Evolutionary conservation across 1,140 invertebrate genomes (phyloP), one percentile per base, ranked within the genome.

Genomic region (Orius insidiosus): DNA sequence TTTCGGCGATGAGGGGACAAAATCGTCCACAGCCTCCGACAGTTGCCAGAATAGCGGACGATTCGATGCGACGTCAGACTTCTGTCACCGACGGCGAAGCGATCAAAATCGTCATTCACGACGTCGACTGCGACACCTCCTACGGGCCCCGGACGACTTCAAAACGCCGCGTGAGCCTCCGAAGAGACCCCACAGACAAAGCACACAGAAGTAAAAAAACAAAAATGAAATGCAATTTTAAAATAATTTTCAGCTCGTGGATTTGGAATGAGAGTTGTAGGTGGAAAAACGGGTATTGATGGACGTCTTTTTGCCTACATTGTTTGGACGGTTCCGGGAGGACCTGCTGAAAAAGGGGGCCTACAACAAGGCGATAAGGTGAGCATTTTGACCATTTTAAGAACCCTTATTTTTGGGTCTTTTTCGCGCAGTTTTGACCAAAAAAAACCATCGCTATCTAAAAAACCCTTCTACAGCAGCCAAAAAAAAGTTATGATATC

Each of bases 221-320:
- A n/a, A n/a, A n/a, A n/a, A n/a, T n/a, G n/a, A n/a, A n/a, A n/a
- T n/a, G n/a, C n/a, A n/a, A n/a, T n/a, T n/a, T n/a, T n/a, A n/a
- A n/a, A n/a, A n/a, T n/a, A n/a, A n/a, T n/a, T n/a, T n/a, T n/a
- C n/a, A n/a, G n/a, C n/a, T n/a, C 74, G 83, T 56, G 87, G 87
- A 47, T 88, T 93, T 58, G 88, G 88, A 2, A 86, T 95, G 83
- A 71, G 86, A 49, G 82, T 95, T 2, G 85, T 92, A 3, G 88
- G 87, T 4, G 88, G 89, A 11, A 90, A 90, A 60, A 75, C 76
- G 3, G 78, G 78, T 13, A 65, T 74, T 3, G 84, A 87, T 60
- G 85, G 85, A 4, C 73, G 76, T 13, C 73, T 90, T 39, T 85
- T 87, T 55, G 86, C 88, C 38, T 84, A 85, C 59, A 85, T 94